Evolutionary conservation across 2,888 invertebrate species (phyloP), one percentile per base, ranked within the genome.

Genomic region (Gerris lacustris): DNA sequence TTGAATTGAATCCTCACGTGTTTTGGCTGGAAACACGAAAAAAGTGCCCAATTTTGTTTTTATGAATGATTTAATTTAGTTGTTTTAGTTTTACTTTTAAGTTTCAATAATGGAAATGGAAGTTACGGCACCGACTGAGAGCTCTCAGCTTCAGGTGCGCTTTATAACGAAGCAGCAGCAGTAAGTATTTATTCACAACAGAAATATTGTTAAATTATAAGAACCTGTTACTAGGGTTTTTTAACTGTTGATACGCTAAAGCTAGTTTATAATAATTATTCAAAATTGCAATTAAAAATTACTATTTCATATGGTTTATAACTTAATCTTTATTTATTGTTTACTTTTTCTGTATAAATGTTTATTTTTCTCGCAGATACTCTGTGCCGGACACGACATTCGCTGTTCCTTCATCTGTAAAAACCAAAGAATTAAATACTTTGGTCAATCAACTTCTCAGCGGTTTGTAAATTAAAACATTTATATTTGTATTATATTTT

Each of bases 341-440:
- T 55, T 55, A 11, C 9, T 55, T 55, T 11, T 5, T 11, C 9
- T 55, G 55, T 15, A 55, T 55, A 5, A 9, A 11, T 55, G 55
- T 55, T 55, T 71, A 67, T 69, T 72, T 74, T 75, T 70, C 75
- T 80, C 82, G 75, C 79, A 95, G 95, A 76, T 93, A 89, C 85
- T 91, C 94, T 6, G 88, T 96, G 67, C 88, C 94, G 6, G 91
- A 94, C 80, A 87, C 86, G 75, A 92, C 94, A 0, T 88, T 91
- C 78, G 90, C 93, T 17, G 89, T 96, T 43, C 90, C 92, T 69
- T 86, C 88, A 67, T 86, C 85, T 74, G 86, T 91, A 5, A 85
- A 87, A 67, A 80, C 85, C 11, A 81, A 83, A 43, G 89, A 91
- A 72, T 82, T 96, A 11, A 94, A 91, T 79, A 86, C 85, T 44